Conservation (phyloP, 1,140 invertebrate genomes). For the Aplysia californica region DNA sequence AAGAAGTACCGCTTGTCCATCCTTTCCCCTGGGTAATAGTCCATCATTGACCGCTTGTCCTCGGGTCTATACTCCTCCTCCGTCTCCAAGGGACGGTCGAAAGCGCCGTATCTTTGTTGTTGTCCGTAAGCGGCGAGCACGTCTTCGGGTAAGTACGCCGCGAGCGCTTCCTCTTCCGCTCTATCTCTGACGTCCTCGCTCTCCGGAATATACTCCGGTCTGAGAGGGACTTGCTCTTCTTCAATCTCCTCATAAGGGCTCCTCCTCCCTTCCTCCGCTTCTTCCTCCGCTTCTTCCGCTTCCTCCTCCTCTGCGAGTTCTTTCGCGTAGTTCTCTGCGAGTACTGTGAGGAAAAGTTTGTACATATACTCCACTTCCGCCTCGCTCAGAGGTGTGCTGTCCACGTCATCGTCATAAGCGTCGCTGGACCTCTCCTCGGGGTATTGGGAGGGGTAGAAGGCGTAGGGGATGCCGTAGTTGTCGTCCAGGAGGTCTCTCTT, state of each 20-base stretch:
- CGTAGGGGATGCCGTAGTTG: background rate
- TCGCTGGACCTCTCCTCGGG: background rate
- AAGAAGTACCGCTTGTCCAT: slow-evolving; percentile 45
- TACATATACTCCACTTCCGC: slow-evolving; percentile 6
- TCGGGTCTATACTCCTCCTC: slow-evolving; percentile 10
- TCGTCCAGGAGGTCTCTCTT: slow-evolving; percentile 36
- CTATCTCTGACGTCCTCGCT: slow-evolving; percentile 9
- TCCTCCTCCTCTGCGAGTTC: slow-evolving; percentile 3
- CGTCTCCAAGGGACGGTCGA: background rate
- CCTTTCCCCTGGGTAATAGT: slow-evolving; percentile 36
- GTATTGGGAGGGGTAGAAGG: slow-evolving; percentile 11
- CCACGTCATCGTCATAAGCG: background rate
- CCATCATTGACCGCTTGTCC: slow-evolving; percentile 43
- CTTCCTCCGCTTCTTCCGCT: slow-evolving; percentile 5
- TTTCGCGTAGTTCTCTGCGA: background rate
- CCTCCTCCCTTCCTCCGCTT: too few species aligned
- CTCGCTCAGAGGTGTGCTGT: background rate
- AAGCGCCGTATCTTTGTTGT: too few species aligned
- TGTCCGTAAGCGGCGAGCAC: slow-evolving; percentile 2
- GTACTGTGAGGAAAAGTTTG: too few species aligned
- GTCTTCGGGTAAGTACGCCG: background rate
- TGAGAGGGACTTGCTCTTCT: too few species aligned
- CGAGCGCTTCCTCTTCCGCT: background rate
- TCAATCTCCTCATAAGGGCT: too few species aligned
- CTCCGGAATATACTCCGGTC: too few species aligned